Conservation (phyloP, 1,140 invertebrate genomes). For the Drosophila mojavensis region DNA sequence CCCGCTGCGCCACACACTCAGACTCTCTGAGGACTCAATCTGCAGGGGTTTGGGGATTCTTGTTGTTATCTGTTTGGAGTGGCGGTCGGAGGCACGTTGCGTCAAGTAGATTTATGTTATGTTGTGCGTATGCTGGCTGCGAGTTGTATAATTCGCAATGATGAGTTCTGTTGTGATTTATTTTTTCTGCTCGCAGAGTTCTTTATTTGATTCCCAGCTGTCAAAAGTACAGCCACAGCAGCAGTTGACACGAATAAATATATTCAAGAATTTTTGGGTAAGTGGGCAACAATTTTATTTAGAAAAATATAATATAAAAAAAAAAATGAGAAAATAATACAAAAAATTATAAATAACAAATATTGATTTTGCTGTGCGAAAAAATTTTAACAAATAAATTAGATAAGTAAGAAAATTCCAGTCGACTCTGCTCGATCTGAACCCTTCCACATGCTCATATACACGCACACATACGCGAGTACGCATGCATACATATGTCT, state of each 20-base stretch:
- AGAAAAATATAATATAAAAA: too few species aligned
- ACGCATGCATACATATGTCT: too few species aligned
- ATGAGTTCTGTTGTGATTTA: constrained; percentile 69
- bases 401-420: too few species aligned
- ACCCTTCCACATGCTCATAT: too few species aligned
- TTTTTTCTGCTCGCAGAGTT: constrained; percentile 27
- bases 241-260: neutral
- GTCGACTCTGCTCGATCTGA: too few species aligned
- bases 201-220: constrained; percentile 19
- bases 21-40: constrained; percentile 12
- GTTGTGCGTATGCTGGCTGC: constrained; percentile 37
- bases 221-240: neutral
- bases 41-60: neutral
- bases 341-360: too few species aligned
- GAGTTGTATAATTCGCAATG: constrained; percentile 45
- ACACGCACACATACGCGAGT: too few species aligned
- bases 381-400: too few species aligned
- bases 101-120: constrained; percentile 79
- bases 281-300: too few species aligned
- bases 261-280: neutral
- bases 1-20: constrained; percentile 44
- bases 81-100: constrained; percentile 55
- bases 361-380: too few species aligned
- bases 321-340: too few species aligned
- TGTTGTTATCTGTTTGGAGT: too few species aligned